phyloP scores from a whole-genome alignment of 1,140 invertebrate species.

The Hermatobates lingyangjiaoensis region DNA sequence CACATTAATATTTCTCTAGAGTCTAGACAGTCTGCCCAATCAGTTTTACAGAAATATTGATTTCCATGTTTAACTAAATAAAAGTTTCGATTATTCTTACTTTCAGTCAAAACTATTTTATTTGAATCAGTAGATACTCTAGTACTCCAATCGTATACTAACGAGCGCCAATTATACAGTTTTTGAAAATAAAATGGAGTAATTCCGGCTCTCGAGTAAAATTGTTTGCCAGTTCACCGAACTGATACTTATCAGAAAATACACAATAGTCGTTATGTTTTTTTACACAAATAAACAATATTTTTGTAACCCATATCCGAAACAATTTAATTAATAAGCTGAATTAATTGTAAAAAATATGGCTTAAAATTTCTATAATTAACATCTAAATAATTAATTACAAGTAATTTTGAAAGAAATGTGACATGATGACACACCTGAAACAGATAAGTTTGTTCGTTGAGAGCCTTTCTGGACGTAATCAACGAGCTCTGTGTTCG shows the following conservation, averaged over 20 bases:
- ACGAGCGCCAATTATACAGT: too few relatives aligned
- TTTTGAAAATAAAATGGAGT: too few relatives aligned
- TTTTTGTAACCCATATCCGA: neutral
- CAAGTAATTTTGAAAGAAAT: conserved; percentile 1
- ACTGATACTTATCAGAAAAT: neutral
- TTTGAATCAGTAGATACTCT: too few relatives aligned
- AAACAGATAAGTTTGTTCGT: conserved; percentile 2
- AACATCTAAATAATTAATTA: neutral
- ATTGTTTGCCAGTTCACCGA: too few relatives aligned
- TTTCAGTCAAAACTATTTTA: too few relatives aligned
- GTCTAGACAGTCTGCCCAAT: too few relatives aligned
- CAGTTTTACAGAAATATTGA: too few relatives aligned
- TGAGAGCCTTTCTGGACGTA: conserved; percentile 1
- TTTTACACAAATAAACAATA: neutral
- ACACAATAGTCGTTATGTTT: neutral
- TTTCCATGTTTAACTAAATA: too few relatives aligned
- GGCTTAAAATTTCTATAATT: conserved; percentile 1
- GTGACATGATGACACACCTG: conserved; percentile 4
- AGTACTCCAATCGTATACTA: too few relatives aligned
- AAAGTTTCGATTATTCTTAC: too few relatives aligned
- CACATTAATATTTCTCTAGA: too few relatives aligned
- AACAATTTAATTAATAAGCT: neutral
- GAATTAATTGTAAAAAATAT: neutral
- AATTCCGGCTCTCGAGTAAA: too few relatives aligned
- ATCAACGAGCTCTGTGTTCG: conserved; percentile 1